Evolutionary conservation across 2,888 invertebrate genomes (phyloP), one percentile per base, ranked within the genome.

Genomic region (Cyaniris semiargus): DNA sequence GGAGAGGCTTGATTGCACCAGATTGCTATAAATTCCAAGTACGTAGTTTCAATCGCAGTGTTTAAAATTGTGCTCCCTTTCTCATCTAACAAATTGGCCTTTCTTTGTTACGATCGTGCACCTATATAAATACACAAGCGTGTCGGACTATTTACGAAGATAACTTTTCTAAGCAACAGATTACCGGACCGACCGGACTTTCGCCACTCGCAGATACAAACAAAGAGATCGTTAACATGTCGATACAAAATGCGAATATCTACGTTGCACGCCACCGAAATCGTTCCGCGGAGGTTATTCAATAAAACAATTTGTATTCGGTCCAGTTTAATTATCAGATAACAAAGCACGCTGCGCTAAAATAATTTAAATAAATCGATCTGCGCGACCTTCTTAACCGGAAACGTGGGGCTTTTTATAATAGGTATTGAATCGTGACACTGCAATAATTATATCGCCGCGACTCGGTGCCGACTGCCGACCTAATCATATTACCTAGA

Each of bases 1-100:
- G 88, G 89, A 88, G 87, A 90, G 89, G 89, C 89, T 84, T 90
- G 91, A 93, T 93, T 92, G 89, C 90, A 83, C 84, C 83, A 90
- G 89, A 93, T 93, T 92, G 89, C 93, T 92, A 92, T 93, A 92
- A 92, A 92, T 92, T 91, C 90, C 85, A 90, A 91, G 89, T 86
- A 91, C 89, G 87, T 90, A 87, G 88, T 87, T 89, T 86, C 89
- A 87, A 90, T 88, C 87, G 89, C 85, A 84, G 87, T 90, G 89
- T 92, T 90, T 92, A 90, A 90, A 91, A 90, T 89, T 88, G 89
- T 90, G 87, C 89, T 91, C 89, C 93, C 93, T 93, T 94, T 94
- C 93, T 89, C 89, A 88, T 91, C 86, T 86, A 86, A 89, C 85
- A 90, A 90, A 92, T 90, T 90, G 90, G 89, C 89, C 90, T 92